Conservation (phyloP, 2,113 vertebrate genomes). For the Rhinoderma darwinii region DNA sequence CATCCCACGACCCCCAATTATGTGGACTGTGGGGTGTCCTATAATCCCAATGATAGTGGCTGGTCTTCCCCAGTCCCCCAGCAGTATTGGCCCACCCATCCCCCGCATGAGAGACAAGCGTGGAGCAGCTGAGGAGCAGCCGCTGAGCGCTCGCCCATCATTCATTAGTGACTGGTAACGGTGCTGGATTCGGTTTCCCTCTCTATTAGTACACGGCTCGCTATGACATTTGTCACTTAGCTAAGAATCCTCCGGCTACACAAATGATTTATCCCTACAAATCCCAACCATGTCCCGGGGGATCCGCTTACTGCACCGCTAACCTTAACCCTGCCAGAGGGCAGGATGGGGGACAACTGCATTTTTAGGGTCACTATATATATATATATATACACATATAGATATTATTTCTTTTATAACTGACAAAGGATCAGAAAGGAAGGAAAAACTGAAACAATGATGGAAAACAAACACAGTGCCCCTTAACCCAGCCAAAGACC, state of each 20-base stretch:
- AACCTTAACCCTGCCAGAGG: not conserved
- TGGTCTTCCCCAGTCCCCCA: too few species aligned
- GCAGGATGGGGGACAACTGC: not conserved
- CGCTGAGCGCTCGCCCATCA: not conserved
- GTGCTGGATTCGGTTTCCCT: not conserved
- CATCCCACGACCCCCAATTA: too few species aligned
- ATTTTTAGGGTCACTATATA: not conserved
- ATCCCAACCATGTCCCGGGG: conserved; percentile 25
- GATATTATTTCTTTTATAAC: too few species aligned
- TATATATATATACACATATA: too few species aligned
- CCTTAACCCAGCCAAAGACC: too few species aligned
- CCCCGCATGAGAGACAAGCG: too few species aligned
- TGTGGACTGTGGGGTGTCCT: too few species aligned
- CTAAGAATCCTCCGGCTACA: conserved; percentile 13
- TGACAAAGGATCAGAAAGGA: too few species aligned
- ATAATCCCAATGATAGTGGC: too few species aligned
- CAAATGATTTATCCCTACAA: conserved; percentile 35
- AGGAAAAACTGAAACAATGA: too few species aligned
- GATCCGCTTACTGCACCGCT: not conserved
- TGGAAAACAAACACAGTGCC: too few species aligned
- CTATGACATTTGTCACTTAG: conserved; percentile 30
- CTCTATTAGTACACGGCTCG: conserved; percentile 17
- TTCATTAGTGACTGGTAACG: not conserved
- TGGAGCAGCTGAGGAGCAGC: not conserved
- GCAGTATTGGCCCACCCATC: not conserved